phyloP scores from a whole-genome alignment of 2,113 vertebrate species.

The Aphelocoma coerulescens region DNA sequence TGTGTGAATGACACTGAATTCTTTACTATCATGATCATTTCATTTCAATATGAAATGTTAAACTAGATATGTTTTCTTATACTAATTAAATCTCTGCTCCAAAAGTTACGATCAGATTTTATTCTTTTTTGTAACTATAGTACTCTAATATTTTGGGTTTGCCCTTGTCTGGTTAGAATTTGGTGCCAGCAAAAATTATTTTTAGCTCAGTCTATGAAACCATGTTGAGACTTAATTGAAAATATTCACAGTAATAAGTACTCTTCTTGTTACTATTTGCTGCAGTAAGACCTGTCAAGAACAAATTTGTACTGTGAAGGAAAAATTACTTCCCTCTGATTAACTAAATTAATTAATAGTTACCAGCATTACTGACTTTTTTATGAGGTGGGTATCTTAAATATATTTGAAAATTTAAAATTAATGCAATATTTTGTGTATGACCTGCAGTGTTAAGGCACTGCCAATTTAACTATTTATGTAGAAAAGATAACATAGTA shows the following conservation, averaged over 20 bases:
- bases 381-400: not conserved
- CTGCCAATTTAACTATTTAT: not conserved
- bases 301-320: not conserved
- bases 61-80: not conserved
- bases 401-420: not conserved
- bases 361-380: not conserved
- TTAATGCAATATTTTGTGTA: not conserved
- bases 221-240: conserved; percentile 31
- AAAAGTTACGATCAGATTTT: not conserved
- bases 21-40: not conserved
- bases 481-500: not conserved
- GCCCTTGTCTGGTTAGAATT: not conserved
- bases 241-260: conserved; percentile 17
- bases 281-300: not conserved
- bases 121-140: not conserved
- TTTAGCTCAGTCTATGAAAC: conserved; percentile 3
- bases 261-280: not conserved
- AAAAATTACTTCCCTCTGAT: not conserved
- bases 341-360: not conserved
- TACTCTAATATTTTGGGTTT: not conserved
- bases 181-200: not conserved
- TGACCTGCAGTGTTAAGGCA: not conserved
- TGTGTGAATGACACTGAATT: not conserved
- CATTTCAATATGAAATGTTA: not conserved
- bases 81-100: not conserved